A percentile compares a stretch with the other conserved stretches of the same genome.
phyloP scores from a whole-genome alignment of 2,797 vertebrate species.

The Acridotheres tristis region DNA sequence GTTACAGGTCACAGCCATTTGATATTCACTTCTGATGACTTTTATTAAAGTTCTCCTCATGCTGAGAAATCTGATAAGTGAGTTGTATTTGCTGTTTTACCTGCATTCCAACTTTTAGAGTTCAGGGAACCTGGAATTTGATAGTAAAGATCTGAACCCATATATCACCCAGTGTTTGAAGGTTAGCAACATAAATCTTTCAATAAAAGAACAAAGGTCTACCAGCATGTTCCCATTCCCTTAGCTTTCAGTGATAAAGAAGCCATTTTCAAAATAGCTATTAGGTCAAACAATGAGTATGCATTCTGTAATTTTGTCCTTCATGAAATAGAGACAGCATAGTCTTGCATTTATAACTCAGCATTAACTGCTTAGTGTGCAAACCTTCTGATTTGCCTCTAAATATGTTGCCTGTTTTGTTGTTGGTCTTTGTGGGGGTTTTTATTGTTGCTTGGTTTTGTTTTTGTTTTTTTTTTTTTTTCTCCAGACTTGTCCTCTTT shows the following conservation, averaged over 20 bases:
- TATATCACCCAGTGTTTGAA: slow-evolving; percentile 50
- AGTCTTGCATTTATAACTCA: background rate
- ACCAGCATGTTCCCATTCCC: slow-evolving; percentile 3
- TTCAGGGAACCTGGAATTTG: slow-evolving; percentile 40
- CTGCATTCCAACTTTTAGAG: slow-evolving; percentile 38
- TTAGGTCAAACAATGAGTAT: slow-evolving; percentile 42
- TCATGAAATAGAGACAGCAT: background rate
- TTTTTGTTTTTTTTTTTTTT: background rate
- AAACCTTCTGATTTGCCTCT: background rate
- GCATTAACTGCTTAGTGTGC: background rate
- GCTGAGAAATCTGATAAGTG: slow-evolving; percentile 31
- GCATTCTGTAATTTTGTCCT: background rate
- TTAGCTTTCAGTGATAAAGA: slow-evolving; percentile 34
- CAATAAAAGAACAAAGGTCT: slow-evolving; percentile 58
- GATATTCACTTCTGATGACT: slow-evolving; percentile 21
- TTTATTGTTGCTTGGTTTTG: background rate
- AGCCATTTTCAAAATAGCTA: slow-evolving; percentile 56
- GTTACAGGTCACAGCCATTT: slow-evolving; percentile 27
- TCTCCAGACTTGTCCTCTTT: background rate
- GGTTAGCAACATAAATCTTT: slow-evolving; percentile 65
- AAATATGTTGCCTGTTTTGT: background rate
- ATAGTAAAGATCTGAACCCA: slow-evolving; percentile 20
- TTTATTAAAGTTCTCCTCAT: slow-evolving; percentile 37
- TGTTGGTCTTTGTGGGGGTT: background rate
- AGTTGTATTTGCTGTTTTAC: slow-evolving; percentile 16